Evolutionary conservation across 2,797 vertebrate genomes (phyloP).

Genomic region (Eleutherodactylus coqui): DNA sequence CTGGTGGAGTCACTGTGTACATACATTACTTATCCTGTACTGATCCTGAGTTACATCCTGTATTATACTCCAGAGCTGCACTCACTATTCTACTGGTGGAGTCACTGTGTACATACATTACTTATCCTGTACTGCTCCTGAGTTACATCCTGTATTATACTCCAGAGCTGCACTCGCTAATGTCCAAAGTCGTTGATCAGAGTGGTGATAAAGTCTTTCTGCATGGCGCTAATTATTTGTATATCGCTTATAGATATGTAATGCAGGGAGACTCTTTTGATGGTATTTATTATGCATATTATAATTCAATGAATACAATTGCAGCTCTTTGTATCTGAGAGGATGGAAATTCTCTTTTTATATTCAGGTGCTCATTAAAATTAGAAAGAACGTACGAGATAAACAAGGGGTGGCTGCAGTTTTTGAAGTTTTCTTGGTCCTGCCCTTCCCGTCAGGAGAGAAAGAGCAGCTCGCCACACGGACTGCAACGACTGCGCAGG

Average conservation of each 20-base stretch:
- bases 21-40: background rate
- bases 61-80: background rate
- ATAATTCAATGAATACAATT: background rate
- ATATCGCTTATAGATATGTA: background rate
- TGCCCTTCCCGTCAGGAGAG: constrained; percentile 58
- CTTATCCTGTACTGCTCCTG: constrained; percentile 3
- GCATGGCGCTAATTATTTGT: background rate
- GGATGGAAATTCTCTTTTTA: constrained; percentile 26
- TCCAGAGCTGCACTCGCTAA: background rate
- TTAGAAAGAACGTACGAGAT: constrained; percentile 45
- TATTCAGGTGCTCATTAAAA: constrained; percentile 64
- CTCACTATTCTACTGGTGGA: background rate
- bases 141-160: constrained; percentile 7
- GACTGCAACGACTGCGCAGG: background rate
- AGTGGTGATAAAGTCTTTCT: no score
- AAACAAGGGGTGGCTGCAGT: constrained; percentile 65
- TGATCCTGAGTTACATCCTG: no score
- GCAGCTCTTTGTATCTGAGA: background rate
- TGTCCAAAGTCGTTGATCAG: no score
- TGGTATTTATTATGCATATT: background rate
- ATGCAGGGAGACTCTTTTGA: background rate
- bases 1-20: background rate
- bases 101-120: constrained; percentile 1
- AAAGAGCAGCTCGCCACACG: background rate
- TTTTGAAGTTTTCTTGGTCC: constrained; percentile 70